Evolutionary conservation across 2,113 vertebrate species (phyloP).

Genomic region (Todiramphus saurophagus): DNA sequence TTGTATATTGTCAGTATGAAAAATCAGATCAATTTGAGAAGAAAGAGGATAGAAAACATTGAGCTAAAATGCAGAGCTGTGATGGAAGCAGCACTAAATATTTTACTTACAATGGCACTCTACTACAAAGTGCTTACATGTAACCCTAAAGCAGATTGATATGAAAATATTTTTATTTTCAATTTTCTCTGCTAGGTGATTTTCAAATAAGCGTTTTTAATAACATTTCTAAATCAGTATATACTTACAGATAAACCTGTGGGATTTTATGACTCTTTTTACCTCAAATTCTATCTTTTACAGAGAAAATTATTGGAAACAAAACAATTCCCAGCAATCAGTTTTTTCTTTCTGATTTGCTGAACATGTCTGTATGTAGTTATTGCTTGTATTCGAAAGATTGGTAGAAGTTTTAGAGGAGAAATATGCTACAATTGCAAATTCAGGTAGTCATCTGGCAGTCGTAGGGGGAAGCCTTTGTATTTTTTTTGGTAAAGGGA

Average conservation of each 20-base stretch:
- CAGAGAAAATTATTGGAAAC: constrained; percentile 4
- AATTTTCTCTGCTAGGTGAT: constrained; percentile 14
- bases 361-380: constrained; percentile 33
- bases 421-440: neutral
- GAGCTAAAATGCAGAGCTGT: neutral
- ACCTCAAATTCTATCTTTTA: neutral
- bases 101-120: neutral
- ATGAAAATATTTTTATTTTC: neutral
- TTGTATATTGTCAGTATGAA: neutral
- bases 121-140: neutral
- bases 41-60: neutral
- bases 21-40: neutral
- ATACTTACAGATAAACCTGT: constrained; percentile 16
- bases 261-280: neutral
- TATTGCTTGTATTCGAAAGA: constrained; percentile 23
- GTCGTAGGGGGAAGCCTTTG: neutral
- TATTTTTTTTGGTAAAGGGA: neutral
- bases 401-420: constrained; percentile 21
- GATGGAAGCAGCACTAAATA: neutral
- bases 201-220: constrained; percentile 39
- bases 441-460: constrained; percentile 35
- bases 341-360: constrained; percentile 28
- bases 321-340: constrained; percentile 37
- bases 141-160: neutral
- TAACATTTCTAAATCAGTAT: neutral